Evolutionary conservation across 2,888 invertebrate species (phyloP), one percentile per base, ranked within the genome.

Genomic region (Synanthedon formicaeformis): DNA sequence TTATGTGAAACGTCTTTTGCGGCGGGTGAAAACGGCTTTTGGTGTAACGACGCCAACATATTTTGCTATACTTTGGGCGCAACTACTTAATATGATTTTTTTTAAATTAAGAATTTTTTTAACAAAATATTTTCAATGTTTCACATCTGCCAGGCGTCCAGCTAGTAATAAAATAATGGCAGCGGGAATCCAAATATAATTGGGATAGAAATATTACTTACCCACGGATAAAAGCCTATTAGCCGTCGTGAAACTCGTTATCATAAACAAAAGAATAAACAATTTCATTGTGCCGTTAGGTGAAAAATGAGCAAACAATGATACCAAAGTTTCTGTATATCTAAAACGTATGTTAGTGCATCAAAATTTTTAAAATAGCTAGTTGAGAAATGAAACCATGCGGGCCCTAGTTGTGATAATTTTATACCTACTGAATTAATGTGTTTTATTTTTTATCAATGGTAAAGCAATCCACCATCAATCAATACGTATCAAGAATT

Each of bases 201-300:
- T 34, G 34, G 10, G 34, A 34, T 34, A 34, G 10, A 34, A 34
- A 34, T 34, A 34, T 34, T 23, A 60, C 69, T 67, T 69, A 85
- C 85, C 81, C 62, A 69, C 58, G 41, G 75, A 68, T 53, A 82
- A 62, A 23, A 79, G 64, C 50, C 65, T 59, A 18, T 58, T 64
- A 34, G 79, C 75, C 52, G 69, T 62, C 55, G 64, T 62, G 41
- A 64, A 60, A 50, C 62, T 58, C 50, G 75, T 55, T 57, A 79
- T 52, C 52, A 75, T 57, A 55, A 75, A 56, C 55, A 75, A 51
- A 51, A 73, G 58, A 57, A 75, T 53, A 51, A 75, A 56, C 67
- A 69, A 66, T 64, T 71, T 79, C 81, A 85, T 82, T 57, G 64
- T 75, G 61, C 54, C 50, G 18, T 18, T 45, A 6, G 14, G n/a